These are phyloP conservation scores for Acanthosepion esculentum DNA, from an alignment of 2,888 invertebrate species.

Conservation along the genomic window DNA sequence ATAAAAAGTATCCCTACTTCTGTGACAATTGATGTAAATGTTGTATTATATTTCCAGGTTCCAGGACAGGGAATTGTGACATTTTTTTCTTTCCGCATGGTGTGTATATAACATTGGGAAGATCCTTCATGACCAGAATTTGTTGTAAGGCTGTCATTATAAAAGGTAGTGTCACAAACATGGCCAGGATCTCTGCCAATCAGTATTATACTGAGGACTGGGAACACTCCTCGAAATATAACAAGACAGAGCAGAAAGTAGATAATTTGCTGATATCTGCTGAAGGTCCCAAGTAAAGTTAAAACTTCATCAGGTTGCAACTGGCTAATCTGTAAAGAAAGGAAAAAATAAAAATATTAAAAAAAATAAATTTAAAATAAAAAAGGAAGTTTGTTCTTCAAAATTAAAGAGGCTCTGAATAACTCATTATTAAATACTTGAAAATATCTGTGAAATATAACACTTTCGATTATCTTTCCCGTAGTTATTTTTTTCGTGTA, in stretches of 20 bases:
- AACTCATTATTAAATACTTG: too few species aligned
- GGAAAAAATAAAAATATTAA: neutral
- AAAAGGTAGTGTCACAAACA: constrained; percentile 55
- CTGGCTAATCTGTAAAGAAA: neutral
- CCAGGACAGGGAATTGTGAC: constrained; percentile 55
- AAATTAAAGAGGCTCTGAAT: too few species aligned
- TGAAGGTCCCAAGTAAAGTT: constrained; percentile 56
- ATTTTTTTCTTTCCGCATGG: constrained; percentile 48
- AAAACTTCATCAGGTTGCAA: constrained; percentile 61
- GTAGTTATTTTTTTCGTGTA: too few species aligned
- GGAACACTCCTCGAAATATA: constrained; percentile 67
- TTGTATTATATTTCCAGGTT: constrained; percentile 60
- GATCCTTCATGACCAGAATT: constrained; percentile 46
- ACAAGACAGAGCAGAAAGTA: constrained; percentile 60
- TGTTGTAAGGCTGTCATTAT: constrained; percentile 43
- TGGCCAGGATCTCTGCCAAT: constrained; percentile 62
- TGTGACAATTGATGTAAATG: constrained; percentile 60
- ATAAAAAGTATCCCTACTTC: constrained; percentile 57
- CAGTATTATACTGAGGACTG: constrained; percentile 63
- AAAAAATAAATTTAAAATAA: too few species aligned
- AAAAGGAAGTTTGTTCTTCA: too few species aligned
- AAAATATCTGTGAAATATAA: too few species aligned
- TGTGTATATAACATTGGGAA: constrained; percentile 13
- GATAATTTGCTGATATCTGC: constrained; percentile 58
- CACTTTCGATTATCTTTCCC: too few species aligned